These are phyloP conservation scores for Nematolebias whitei DNA, from an alignment of 2,113 vertebrate species.

Conservation along the genomic window DNA sequence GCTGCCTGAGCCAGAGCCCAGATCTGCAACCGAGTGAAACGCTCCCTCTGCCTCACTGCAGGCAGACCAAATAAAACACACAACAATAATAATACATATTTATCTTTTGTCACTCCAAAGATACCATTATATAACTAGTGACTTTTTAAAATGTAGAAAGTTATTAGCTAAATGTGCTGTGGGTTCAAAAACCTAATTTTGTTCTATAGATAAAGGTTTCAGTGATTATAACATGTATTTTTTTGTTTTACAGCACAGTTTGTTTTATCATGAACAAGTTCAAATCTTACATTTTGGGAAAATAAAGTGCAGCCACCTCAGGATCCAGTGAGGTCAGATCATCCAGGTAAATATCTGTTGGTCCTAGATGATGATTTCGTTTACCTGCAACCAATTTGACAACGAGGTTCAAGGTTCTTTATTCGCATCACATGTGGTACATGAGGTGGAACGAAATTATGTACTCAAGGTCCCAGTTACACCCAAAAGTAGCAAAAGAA, in stretches of 20 bases:
- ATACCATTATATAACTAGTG: background rate
- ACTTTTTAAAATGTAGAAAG: background rate
- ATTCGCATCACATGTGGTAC: no score
- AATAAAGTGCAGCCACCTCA: slow-evolving; percentile 83
- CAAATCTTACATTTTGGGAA: slow-evolving; percentile 83
- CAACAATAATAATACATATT: no score
- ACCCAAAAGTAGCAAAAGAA: no score
- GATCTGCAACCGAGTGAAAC: slow-evolving; percentile 64
- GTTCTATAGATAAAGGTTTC: no score
- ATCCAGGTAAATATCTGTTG: slow-evolving; percentile 86
- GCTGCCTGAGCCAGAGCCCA: slow-evolving; percentile 60
- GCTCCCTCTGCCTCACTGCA: slow-evolving; percentile 78
- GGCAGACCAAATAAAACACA: slow-evolving; percentile 10
- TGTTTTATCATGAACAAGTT: background rate
- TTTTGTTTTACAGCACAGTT: background rate
- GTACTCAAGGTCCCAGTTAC: no score
- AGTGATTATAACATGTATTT: background rate
- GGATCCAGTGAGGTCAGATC: slow-evolving; percentile 82
- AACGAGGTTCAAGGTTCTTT: no score
- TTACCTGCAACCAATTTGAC: slow-evolving; percentile 61
- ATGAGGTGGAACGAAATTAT: no score
- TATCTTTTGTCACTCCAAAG: background rate
- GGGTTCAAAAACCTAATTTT: background rate
- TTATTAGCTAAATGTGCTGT: background rate
- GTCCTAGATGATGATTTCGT: slow-evolving; percentile 81